Conservation (phyloP, 1,140 invertebrate species). For the Eulimnadia texana region DNA sequence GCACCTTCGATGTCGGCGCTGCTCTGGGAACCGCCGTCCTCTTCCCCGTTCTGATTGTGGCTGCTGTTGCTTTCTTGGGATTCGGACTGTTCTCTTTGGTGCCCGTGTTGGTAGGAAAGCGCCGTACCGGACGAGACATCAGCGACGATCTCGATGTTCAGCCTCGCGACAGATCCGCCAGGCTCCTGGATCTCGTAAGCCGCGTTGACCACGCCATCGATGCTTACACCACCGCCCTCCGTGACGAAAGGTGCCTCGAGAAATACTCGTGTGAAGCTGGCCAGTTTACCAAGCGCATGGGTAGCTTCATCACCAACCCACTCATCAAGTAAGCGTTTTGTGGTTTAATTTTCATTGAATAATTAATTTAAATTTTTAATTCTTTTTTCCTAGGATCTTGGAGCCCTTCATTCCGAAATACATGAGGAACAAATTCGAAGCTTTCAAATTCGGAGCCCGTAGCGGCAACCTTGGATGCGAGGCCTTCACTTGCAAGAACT, state of each 20-base stretch:
- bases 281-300: constrained; percentile 10
- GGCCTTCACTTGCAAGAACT: constrained; percentile 4
- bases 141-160: too few species aligned
- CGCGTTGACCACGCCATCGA: constrained; percentile 9
- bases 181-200: neutral
- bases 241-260: constrained; percentile 7
- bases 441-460: constrained; percentile 6
- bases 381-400: constrained; percentile 5
- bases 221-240: constrained; percentile 8
- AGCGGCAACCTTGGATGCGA: neutral
- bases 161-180: neutral
- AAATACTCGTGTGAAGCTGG: constrained; percentile 14
- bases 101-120: neutral
- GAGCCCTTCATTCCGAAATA: constrained; percentile 13
- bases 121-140: constrained; percentile 9
- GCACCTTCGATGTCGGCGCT: neutral
- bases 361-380: neutral
- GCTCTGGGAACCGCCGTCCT: neutral
- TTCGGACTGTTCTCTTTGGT: constrained; percentile 1
- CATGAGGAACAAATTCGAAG: constrained; percentile 12
- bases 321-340: constrained; percentile 11
- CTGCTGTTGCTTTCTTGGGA: constrained; percentile 1
- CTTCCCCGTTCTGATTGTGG: neutral
- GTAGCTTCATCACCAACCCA: constrained; percentile 3
- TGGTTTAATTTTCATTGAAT: neutral